Evolutionary conservation across 2,113 vertebrate genomes (phyloP).

Genomic region (Dasyprocta punctata): DNA sequence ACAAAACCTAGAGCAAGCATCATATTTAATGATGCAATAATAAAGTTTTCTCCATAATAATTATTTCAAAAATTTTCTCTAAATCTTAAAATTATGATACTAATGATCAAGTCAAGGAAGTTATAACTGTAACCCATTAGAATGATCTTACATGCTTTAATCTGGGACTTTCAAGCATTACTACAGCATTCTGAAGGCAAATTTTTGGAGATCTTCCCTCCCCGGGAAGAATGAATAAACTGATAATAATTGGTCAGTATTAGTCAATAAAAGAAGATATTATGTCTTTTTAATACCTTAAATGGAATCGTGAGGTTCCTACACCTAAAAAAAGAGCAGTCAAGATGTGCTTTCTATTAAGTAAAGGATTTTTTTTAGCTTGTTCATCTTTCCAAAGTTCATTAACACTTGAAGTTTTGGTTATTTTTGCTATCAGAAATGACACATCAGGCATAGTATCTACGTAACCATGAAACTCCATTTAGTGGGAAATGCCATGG

Average conservation of each 20-base stretch:
- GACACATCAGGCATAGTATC: neutral
- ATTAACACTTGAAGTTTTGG: neutral
- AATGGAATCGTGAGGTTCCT: neutral
- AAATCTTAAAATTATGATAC: neutral
- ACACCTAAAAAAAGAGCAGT: neutral
- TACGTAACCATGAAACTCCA: neutral
- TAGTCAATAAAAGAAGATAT: neutral
- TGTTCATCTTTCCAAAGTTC: constrained; percentile 14
- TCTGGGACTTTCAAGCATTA: neutral
- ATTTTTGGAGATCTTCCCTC: neutral
- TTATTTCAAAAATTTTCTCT: neutral
- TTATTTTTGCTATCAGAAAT: neutral
- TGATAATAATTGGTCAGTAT: neutral
- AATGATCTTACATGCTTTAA: neutral
- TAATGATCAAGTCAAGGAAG: neutral
- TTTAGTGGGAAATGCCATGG: neutral
- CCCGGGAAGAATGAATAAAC: neutral
- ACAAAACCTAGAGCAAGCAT: neutral
- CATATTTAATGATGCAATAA: neutral
- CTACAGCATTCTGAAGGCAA: neutral
- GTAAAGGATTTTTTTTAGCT: neutral
- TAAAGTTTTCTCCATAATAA: neutral
- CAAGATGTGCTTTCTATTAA: neutral
- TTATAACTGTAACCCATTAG: neutral
- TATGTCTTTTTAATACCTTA: neutral